A percentile compares a stretch with the other conserved stretches of the same genome.
These are phyloP conservation scores for Bubo blakistoni DNA, from an alignment of 2,113 vertebrate genomes.

Conservation along the genomic window DNA sequence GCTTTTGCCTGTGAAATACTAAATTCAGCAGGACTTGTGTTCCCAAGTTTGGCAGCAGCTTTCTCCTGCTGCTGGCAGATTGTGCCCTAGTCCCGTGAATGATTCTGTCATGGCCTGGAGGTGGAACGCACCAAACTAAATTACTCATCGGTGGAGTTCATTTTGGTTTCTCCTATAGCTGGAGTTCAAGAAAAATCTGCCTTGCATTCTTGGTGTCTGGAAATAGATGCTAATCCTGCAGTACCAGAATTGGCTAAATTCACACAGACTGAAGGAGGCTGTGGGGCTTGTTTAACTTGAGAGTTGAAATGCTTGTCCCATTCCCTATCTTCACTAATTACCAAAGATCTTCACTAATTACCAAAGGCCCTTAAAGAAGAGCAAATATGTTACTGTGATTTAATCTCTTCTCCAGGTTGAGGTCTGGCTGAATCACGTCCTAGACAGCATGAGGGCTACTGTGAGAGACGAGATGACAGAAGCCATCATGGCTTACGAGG, in stretches of 20 bases:
- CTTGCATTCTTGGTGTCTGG: neutral
- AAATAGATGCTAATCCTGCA: neutral
- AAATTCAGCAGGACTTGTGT: neutral
- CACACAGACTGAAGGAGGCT: neutral
- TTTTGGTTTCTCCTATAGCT: neutral
- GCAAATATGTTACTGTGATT: neutral
- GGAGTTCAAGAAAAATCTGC: neutral
- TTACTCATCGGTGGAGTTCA: neutral
- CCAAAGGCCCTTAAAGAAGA: neutral
- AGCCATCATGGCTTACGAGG: conserved; percentile 83
- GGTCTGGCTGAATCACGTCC: conserved; percentile 84
- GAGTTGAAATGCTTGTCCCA: neutral
- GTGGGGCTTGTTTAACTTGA: neutral
- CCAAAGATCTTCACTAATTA: too few species aligned
- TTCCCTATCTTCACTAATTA: too few species aligned
- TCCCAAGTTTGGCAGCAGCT: neutral
- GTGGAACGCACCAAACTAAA: neutral
- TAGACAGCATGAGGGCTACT: conserved; percentile 84
- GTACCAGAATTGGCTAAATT: neutral
- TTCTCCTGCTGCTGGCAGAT: neutral
- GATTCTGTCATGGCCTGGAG: neutral
- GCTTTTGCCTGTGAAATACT: neutral
- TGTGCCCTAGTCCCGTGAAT: neutral
- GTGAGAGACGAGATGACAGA: conserved; percentile 84
- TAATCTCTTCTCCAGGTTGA: conserved; percentile 80